Evolutionary conservation across 1,140 invertebrate genomes (phyloP), one percentile per base, ranked within the genome.

Genomic region (Portunus trituberculatus): DNA sequence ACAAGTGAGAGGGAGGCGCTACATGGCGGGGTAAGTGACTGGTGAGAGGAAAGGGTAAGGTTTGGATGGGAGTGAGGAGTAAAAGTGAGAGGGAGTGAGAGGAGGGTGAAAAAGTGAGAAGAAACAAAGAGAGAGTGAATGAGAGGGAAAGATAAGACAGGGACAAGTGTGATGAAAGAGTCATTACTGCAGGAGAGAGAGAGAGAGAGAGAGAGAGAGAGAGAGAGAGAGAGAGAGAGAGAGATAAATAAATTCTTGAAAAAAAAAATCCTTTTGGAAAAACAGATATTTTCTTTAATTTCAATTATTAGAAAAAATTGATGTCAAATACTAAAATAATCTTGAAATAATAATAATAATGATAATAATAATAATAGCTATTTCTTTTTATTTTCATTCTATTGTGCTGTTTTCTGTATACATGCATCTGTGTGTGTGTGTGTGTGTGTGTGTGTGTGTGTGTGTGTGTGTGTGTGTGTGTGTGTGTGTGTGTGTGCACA

Each of bases 381-480:
- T 88, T 45, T 88, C 32, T 88, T 45, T 39, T 45, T 39, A 32
- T 88, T 45, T 88, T 25, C 16, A 88, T 88, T 88, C 20, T 45
- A 89, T 25, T 46, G 16, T 20, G 16, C 52, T 59, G 0, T 59
- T 59, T 59, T 59, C 3, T 59, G 52, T 32, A 89, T 6, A 46
- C 39, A 14, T 89, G n/a, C 32, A 89, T 28, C 31, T 88, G 45
- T 88, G 14, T 88, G 45, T 88, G 25, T 88, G 29, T 88, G 45
- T 88, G 45, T 88, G 10, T 88, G 45, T 88, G 29, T 88, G 45
- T 88, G 45, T 88, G 45, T 88, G 45, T 88, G 45, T 88, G 45
- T 88, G 45, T 76, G 67, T 76, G 67, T 76, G 67, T 76, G 67
- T 76, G 67, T 76, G 67, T 76, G n/a, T n/a, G 67, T 76, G n/a